Evolutionary conservation across 2,888 invertebrate species (phyloP), one percentile per base, ranked within the genome.

Genomic region (Listrodromus nycthemerus): DNA sequence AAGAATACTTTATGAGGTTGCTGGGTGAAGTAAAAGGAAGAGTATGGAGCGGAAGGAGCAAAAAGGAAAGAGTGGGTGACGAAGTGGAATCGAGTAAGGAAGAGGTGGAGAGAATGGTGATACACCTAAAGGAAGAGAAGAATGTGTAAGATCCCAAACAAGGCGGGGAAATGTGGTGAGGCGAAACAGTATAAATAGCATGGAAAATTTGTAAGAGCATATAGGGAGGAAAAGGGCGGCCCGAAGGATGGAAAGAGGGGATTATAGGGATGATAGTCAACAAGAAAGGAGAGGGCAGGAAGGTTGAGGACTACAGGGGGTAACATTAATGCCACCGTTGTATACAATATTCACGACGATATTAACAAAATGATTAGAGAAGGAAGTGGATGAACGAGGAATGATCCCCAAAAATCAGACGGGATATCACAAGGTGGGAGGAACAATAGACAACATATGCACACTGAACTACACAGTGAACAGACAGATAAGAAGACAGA

Each of bases 221-320:
- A 21, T 2, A 52, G 63, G 33, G 67, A 70, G 67, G 33, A 52
- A 5, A 50, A 27, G 45, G 27, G 2, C 13, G 52, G 78, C 21
- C 69, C 33, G 24, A 45, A 33, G 63, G 33, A 65, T 84, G 75
- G 65, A 75, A 19, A 19, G 73, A 21, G 21, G 75, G 77, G n/a
- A n/a, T 37, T 1, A 66, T 77, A 10, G 24, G 5, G 0, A 80
- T 76, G 6, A 55, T 80, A 30, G 33, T 33, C 1, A 80, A 83
- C 19, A 66, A 76, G 58, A n/a, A n/a, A n/a, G 80, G 80, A 33
- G 58, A 70, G 1, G 66, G 24, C 37, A 37, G 45, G 2, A n/a
- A n/a, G n/a, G n/a, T n/a, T n/a, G n/a, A n/a, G n/a, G n/a, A n/a
- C n/a, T n/a, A n/a, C n/a, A n/a, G n/a, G n/a, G n/a, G n/a, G n/a